Evolutionary conservation across 2,113 vertebrate species (phyloP), one percentile per base, ranked within the genome.

Genomic region (Melanerpes aurifrons): DNA sequence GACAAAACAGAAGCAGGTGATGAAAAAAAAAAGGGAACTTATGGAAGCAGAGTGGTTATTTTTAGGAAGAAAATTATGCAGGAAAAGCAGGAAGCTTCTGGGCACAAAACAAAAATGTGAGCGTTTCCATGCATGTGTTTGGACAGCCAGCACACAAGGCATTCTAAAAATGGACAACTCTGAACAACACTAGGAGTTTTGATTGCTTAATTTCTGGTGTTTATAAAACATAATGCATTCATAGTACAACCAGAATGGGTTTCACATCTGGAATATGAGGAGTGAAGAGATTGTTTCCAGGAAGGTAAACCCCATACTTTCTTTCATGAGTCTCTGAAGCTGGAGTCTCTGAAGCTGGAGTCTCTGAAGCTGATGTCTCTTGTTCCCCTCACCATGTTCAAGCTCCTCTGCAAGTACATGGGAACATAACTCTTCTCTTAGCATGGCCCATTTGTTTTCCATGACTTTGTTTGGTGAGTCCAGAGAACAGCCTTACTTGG

Each of bases 311-410:
- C 7, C 69, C 45, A 4, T 21, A 7, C 22, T 75, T 80, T 75
- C 70, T 35, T 40, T 35, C 20, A 35, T 5, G 3, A 29, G 31
- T 7, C 1, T 7, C 20, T 0, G 0, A 72, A 75, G 10, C 14
- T 0, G 0, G 5, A 15, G 14, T 7, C 1, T 7, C 19, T 0
- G 0, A 72, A 75, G 10, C 14, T 0, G 0, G 5, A 15, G 14
- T 7, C 1, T 7, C 19, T 0, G 0, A 72, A 75, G 10, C 14
- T 0, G 0, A 6, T 16, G 14, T 70, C 40, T 69, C 58, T 35
- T 53, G 18, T 6, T 48, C 16, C 16, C 10, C 25, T 84, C 15
- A 5, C 29, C 6, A 2, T 16, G 15, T 26, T 47, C 20, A 29
- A 48, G 29, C 13, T 74, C 47, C 63, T 78, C n/a, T 69, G 37